A percentile compares a stretch with the other conserved stretches of the same genome.
These are phyloP conservation scores for Cantharis flavilabris DNA, from an alignment of 2,888 invertebrate genomes.

Conservation along the genomic window DNA sequence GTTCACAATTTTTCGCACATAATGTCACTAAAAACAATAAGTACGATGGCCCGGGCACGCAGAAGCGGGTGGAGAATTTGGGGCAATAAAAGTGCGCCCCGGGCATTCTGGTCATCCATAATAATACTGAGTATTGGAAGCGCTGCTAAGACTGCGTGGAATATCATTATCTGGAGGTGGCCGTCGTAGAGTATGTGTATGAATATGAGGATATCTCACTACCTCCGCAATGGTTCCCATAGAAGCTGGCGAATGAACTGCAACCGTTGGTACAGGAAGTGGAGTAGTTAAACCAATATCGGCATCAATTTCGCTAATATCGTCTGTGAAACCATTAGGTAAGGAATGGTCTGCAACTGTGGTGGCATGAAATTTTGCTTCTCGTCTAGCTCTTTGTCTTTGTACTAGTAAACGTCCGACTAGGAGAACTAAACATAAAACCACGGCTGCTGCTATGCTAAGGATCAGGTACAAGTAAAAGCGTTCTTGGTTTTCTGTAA, in stretches of 20 bases:
- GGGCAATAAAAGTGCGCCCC: slow-evolving; percentile 44
- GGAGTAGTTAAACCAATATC: slow-evolving; percentile 77
- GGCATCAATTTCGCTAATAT: slow-evolving; percentile 83
- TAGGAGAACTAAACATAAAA: slow-evolving; percentile 73
- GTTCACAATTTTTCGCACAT: slow-evolving; percentile 40
- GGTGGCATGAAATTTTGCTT: slow-evolving; percentile 69
- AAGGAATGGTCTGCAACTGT: slow-evolving; percentile 75
- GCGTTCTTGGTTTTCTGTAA: slow-evolving; percentile 75
- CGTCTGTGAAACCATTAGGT: slow-evolving; percentile 83
- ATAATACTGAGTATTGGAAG: slow-evolving; percentile 71
- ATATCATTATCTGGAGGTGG: slow-evolving; percentile 56
- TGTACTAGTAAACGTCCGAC: slow-evolving; percentile 73
- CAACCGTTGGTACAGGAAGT: slow-evolving; percentile 65
- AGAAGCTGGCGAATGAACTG: slow-evolving; percentile 56
- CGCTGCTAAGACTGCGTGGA: slow-evolving; percentile 67
- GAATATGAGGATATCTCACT: slow-evolving; percentile 49
- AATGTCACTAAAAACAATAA: slow-evolving; percentile 51
- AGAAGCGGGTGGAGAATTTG: slow-evolving; percentile 45
- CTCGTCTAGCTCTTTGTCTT: slow-evolving; percentile 65
- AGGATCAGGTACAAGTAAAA: slow-evolving; percentile 84
- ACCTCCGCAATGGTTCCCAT: slow-evolving; percentile 52
- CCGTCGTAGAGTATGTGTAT: slow-evolving; percentile 51
- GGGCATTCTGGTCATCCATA: slow-evolving; percentile 71
- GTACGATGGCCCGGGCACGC: slow-evolving; percentile 54
- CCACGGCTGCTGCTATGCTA: slow-evolving; percentile 71